These are phyloP conservation scores for Meiosimyza decipiens DNA, from an alignment of 2,888 invertebrate genomes.

Conservation along the genomic window DNA sequence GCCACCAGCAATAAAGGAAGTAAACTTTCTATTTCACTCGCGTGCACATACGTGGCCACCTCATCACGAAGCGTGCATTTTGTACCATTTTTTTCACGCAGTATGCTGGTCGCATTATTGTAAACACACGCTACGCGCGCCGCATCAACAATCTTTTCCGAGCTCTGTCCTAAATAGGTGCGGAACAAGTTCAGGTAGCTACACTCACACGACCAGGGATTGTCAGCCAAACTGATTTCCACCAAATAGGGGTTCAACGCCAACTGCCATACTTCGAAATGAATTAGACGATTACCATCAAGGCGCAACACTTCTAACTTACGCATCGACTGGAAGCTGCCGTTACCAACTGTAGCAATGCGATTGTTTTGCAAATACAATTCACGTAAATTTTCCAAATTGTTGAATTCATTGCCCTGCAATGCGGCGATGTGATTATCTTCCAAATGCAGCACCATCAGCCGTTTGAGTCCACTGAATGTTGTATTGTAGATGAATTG, in stretches of 20 bases:
- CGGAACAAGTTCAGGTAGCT: slow-evolving; percentile 83
- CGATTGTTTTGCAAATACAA: slow-evolving; percentile 88
- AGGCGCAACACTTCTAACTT: slow-evolving; percentile 86
- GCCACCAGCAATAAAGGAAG: slow-evolving; percentile 82
- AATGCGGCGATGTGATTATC: slow-evolving; percentile 84
- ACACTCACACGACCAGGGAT: slow-evolving; percentile 94
- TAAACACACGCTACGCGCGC: slow-evolving; percentile 80
- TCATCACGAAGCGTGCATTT: slow-evolving; percentile 80
- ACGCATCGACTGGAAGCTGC: slow-evolving; percentile 83
- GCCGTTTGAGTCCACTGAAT: slow-evolving; percentile 85
- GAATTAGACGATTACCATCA: slow-evolving; percentile 84
- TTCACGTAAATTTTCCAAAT: slow-evolving; percentile 84
- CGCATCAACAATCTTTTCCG: slow-evolving; percentile 84
- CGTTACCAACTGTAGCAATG: slow-evolving; percentile 84
- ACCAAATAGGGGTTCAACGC: slow-evolving; percentile 85
- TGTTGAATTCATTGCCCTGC: slow-evolving; percentile 84
- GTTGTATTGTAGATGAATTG: slow-evolving; percentile 88
- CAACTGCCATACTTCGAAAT: slow-evolving; percentile 89
- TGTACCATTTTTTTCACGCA: slow-evolving; percentile 83
- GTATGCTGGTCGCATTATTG: slow-evolving; percentile 77
- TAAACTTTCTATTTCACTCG: slow-evolving; percentile 78
- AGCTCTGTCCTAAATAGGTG: slow-evolving; percentile 81
- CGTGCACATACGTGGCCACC: slow-evolving; percentile 77
- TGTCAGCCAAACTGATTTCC: slow-evolving; percentile 85
- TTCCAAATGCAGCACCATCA: slow-evolving; percentile 86